These are phyloP conservation scores for Cyphomyrmex costatus DNA, from an alignment of 1,140 invertebrate species.

Conservation along the genomic window DNA sequence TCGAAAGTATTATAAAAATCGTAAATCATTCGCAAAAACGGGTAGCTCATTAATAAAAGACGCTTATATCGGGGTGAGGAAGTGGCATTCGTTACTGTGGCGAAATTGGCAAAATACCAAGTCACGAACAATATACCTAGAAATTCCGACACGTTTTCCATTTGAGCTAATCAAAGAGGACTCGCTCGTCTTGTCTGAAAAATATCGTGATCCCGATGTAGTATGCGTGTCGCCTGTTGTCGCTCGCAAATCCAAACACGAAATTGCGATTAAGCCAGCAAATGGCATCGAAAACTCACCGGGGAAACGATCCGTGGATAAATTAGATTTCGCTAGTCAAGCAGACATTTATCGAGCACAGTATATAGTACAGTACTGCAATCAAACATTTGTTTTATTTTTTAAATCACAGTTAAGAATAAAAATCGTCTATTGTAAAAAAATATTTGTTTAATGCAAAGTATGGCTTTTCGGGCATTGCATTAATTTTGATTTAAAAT, in stretches of 20 bases:
- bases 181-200: conserved; percentile 30
- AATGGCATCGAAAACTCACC: not conserved
- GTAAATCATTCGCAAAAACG: conserved; percentile 72
- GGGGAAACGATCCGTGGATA: not conserved
- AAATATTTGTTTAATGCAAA: not conserved
- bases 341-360: not conserved
- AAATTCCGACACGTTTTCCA: conserved; percentile 71
- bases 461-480: not conserved
- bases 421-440: too few species aligned
- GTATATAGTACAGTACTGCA: not conserved
- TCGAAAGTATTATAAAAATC: conserved; percentile 53
- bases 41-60: conserved; percentile 73
- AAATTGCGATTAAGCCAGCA: conserved; percentile 39
- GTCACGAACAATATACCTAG: conserved; percentile 75
- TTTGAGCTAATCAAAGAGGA: conserved; percentile 58
- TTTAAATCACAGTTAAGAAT: not conserved
- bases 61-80: conserved; percentile 51
- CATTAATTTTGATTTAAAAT: not conserved
- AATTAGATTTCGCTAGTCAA: not conserved
- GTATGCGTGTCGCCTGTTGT: conserved; percentile 14
- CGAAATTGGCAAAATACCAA: conserved; percentile 73
- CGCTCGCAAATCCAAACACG: conserved; percentile 9
- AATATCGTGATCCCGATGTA: conserved; percentile 40
- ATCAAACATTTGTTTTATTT: not conserved
- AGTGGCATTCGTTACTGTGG: conserved; percentile 43